These are phyloP conservation scores for Idris sp. DNA, from an alignment of 1,140 invertebrate genomes.

Conservation along the genomic window DNA sequence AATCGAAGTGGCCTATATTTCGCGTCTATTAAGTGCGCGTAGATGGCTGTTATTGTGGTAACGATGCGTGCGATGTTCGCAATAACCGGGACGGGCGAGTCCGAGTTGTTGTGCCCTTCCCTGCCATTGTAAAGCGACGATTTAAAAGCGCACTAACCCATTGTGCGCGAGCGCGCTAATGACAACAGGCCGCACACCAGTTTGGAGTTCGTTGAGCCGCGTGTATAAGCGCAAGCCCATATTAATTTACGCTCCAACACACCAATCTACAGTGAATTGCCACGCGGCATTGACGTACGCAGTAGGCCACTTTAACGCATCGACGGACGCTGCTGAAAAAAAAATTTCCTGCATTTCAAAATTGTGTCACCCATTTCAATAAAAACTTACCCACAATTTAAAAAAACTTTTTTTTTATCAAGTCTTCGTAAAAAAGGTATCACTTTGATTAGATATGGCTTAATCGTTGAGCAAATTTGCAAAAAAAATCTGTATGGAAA, in stretches of 20 bases:
- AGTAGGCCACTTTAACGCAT: constrained; percentile 47
- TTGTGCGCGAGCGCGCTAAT: constrained; percentile 53
- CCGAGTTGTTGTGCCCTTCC: constrained; percentile 55
- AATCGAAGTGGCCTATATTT: constrained; percentile 49
- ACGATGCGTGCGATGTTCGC: constrained; percentile 59
- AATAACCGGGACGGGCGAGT: constrained; percentile 56
- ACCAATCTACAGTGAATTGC: constrained; percentile 36
- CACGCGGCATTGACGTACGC: constrained; percentile 54
- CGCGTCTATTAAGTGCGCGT: constrained; percentile 23
- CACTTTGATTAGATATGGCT: constrained; percentile 35
- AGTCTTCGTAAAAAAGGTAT: constrained; percentile 27
- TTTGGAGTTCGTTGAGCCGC: constrained; percentile 60
- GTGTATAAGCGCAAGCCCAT: constrained; percentile 45
- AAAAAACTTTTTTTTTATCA: too few relatives aligned
- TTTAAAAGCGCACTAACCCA: constrained; percentile 54
- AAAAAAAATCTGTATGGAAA: constrained; percentile 15
- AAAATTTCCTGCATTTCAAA: constrained; percentile 9
- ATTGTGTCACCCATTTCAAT: neutral
- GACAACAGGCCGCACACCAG: constrained; percentile 53
- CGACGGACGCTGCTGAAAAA: constrained; percentile 15
- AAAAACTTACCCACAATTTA: neutral
- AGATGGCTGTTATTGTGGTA: constrained; percentile 55
- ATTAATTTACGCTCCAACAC: constrained; percentile 51
- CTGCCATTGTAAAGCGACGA: constrained; percentile 57
- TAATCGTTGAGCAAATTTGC: constrained; percentile 34